phyloP scores from a whole-genome alignment of 1,140 invertebrate genomes.

The Apis florea region DNA sequence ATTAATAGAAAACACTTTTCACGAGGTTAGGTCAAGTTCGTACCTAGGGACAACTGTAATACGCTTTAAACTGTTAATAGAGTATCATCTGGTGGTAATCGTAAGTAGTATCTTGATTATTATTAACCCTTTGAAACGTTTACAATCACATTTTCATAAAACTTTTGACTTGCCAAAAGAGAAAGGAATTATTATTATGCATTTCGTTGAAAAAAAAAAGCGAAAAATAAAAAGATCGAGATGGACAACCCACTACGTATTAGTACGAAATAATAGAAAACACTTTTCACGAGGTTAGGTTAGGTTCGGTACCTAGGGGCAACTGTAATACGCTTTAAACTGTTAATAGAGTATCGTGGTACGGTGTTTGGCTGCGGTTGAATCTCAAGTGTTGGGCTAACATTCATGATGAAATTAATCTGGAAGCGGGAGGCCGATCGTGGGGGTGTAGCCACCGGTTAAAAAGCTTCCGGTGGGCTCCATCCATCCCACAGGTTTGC shows the following conservation, averaged over 20 bases:
- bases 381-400: constrained; percentile 80
- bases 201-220: not conserved
- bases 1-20: constrained; percentile 5
- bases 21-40: constrained; percentile 14
- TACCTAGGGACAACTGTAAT: constrained; percentile 66
- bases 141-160: no score
- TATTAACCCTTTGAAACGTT: no score
- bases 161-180: no score
- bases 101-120: no score
- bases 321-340: constrained; percentile 77
- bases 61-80: constrained; percentile 77
- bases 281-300: constrained; percentile 14
- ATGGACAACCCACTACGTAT: not conserved
- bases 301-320: constrained; percentile 41
- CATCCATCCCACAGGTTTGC: constrained; percentile 55
- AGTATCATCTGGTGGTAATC: constrained; percentile 47
- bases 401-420: constrained; percentile 81
- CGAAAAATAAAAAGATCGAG: no score
- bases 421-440: constrained; percentile 57
- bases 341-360: constrained; percentile 71
- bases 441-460: constrained; percentile 61
- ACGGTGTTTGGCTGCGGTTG: constrained; percentile 77
- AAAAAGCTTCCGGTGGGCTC: constrained; percentile 64
- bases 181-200: no score
- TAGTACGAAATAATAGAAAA: not conserved